Evolutionary conservation across 2,888 invertebrate species (phyloP).

Genomic region (Autographa gamma): DNA sequence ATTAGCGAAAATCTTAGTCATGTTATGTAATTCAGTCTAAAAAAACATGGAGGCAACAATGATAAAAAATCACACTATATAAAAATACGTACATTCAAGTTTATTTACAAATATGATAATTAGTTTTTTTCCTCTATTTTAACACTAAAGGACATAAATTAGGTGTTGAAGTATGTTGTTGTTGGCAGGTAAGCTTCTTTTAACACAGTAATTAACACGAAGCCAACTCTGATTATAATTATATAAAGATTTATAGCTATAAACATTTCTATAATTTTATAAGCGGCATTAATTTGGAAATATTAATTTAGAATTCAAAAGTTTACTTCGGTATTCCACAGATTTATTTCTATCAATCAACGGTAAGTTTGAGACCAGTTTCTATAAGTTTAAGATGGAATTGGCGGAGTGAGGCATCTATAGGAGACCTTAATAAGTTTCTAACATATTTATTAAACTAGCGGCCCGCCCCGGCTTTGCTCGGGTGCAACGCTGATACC

Average conservation of each 20-base stretch:
- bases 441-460: slow-evolving; percentile 47
- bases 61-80: slow-evolving; percentile 14
- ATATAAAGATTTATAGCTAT: slow-evolving; percentile 12
- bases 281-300: slow-evolving; percentile 16
- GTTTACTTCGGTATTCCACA: slow-evolving; percentile 29
- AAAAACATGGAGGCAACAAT: no score
- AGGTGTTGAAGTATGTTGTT: slow-evolving; percentile 12
- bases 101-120: slow-evolving; percentile 24
- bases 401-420: slow-evolving; percentile 34
- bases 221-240: slow-evolving; percentile 5
- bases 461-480: no score
- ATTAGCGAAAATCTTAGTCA: no score
- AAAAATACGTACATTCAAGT: slow-evolving; percentile 18
- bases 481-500: no score
- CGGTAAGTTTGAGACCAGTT: slow-evolving; percentile 50
- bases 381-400: slow-evolving; percentile 59
- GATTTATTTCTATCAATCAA: slow-evolving; percentile 41
- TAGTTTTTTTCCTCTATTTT: not conserved
- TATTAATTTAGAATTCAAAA: slow-evolving; percentile 37
- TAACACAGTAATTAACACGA: slow-evolving; percentile 37
- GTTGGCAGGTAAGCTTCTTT: slow-evolving; percentile 23
- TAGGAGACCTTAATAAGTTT: slow-evolving; percentile 11
- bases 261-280: slow-evolving; percentile 38
- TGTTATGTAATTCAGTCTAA: no score
- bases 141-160: slow-evolving; percentile 2